Conservation (phyloP, 2,888 invertebrate species). For the Galerucella nymphaeae region DNA sequence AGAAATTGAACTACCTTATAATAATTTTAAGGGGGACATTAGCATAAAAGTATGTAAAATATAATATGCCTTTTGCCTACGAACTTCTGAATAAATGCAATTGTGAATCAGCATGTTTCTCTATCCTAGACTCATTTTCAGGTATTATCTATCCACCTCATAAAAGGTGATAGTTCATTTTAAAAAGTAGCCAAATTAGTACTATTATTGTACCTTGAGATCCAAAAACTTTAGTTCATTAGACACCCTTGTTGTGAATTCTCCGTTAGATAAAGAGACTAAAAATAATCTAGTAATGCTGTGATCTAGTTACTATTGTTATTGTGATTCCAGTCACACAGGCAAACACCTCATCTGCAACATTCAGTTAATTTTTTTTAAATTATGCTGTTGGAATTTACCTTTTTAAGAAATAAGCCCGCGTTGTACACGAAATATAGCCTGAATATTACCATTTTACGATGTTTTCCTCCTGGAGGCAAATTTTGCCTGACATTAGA, state of each 20-base stretch:
- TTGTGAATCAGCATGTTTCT: constrained; percentile 39
- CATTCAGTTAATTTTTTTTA: neutral
- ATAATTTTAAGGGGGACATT: constrained; percentile 45
- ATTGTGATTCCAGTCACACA: neutral
- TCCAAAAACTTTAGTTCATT: constrained; percentile 25
- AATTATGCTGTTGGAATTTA: too few species aligned
- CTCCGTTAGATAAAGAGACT: constrained; percentile 21
- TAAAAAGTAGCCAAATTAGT: constrained; percentile 21
- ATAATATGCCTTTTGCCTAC: constrained; percentile 27
- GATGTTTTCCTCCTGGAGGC: too few species aligned
- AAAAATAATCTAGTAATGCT: neutral
- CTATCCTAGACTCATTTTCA: constrained; percentile 23
- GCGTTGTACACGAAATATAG: too few species aligned
- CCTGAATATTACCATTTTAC: too few species aligned
- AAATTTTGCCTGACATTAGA: too few species aligned
- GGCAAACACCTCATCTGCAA: neutral
- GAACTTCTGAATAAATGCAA: constrained; percentile 33
- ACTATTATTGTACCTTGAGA: constrained; percentile 21
- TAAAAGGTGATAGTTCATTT: constrained; percentile 23
- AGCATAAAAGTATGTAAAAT: constrained; percentile 41
- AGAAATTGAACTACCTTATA: constrained; percentile 47
- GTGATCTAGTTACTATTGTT: constrained; percentile 6
- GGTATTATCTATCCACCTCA: constrained; percentile 3
- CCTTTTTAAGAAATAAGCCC: too few species aligned
- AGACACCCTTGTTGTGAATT: constrained; percentile 23